Evolutionary conservation across 2,113 vertebrate genomes (phyloP).

Genomic region (Octodon degus): DNA sequence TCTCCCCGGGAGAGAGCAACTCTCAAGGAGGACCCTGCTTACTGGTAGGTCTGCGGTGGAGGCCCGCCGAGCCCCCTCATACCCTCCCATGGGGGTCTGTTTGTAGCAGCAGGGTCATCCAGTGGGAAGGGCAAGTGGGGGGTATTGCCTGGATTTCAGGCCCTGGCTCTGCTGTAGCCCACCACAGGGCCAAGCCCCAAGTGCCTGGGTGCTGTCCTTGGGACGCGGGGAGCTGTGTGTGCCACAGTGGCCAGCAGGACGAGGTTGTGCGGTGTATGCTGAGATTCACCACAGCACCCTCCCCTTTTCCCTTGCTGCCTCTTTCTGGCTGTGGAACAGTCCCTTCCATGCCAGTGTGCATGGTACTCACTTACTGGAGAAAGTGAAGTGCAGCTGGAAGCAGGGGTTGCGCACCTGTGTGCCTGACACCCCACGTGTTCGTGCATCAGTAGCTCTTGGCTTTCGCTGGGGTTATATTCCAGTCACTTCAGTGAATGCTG

Average conservation of each 20-base stretch:
- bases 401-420: neutral
- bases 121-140: neutral
- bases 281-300: neutral
- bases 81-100: neutral
- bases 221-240: neutral
- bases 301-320: neutral
- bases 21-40: conserved; percentile 83
- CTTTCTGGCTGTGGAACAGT: neutral
- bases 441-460: neutral
- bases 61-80: neutral
- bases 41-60: conserved; percentile 84
- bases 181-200: neutral
- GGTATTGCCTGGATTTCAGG: neutral
- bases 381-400: neutral
- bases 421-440: neutral
- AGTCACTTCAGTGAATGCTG: neutral
- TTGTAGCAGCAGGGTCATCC: neutral
- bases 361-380: neutral
- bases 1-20: conserved; percentile 81
- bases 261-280: neutral
- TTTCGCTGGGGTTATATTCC: neutral
- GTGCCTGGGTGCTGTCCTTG: neutral
- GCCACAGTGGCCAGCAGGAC: neutral
- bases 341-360: neutral
- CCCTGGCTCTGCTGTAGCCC: neutral